Evolutionary conservation across 2,113 vertebrate species (phyloP).

Genomic region (Engraulis encrasicolus): DNA sequence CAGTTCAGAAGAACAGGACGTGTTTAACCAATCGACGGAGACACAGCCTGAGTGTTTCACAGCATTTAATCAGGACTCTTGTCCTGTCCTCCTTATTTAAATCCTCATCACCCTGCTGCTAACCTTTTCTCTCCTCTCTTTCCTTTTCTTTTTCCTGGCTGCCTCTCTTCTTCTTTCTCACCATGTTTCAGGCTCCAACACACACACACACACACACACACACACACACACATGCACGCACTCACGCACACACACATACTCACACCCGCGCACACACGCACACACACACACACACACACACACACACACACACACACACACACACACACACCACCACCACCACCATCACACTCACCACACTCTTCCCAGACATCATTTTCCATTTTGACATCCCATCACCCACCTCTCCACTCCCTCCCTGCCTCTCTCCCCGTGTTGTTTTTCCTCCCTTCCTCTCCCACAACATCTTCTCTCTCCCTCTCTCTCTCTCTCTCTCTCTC

Average conservation of each 20-base stretch:
- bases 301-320: too few species aligned
- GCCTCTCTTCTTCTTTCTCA: not conserved
- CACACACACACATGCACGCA: too few species aligned
- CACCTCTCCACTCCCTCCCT: not conserved
- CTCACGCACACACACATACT: too few species aligned
- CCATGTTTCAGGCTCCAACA: not conserved
- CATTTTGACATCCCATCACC: not conserved
- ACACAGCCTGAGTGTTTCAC: not conserved
- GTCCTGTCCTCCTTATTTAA: not conserved
- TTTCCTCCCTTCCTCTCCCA: not conserved
- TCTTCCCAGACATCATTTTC: conserved; percentile 3
- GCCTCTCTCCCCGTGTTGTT: not conserved
- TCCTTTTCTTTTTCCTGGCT: not conserved
- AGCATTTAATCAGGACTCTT: not conserved
- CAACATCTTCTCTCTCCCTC: not conserved
- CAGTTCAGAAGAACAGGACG: not conserved
- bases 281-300: too few species aligned
- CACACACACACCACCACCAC: too few species aligned
- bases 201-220: too few species aligned
- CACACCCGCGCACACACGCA: too few species aligned
- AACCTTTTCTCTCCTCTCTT: not conserved
- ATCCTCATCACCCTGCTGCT: not conserved
- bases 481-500: not conserved
- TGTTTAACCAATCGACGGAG: not conserved
- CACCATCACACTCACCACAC: too few species aligned